A percentile compares a stretch with the other conserved stretches of the same genome.
Conservation (phyloP, 2,113 vertebrate species). For the Setophaga coronata region DNA sequence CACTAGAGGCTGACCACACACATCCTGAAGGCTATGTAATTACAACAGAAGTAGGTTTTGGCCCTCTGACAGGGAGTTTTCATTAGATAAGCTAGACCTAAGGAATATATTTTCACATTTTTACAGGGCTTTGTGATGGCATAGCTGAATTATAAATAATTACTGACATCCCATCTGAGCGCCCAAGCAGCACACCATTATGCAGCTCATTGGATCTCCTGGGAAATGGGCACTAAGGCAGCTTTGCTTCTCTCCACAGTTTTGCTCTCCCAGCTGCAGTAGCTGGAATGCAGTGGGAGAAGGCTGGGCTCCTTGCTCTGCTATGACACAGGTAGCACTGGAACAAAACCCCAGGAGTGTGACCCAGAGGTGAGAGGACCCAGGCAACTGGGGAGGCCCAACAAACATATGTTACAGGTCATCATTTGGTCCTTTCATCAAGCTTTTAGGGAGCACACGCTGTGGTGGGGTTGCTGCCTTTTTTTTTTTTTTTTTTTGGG, state of each 20-base stretch:
- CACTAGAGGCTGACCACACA: background rate
- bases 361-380: background rate
- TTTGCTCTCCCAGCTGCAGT: background rate
- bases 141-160: background rate
- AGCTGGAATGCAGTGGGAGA: background rate
- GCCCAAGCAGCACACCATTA: background rate
- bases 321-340: no score
- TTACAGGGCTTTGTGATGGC: background rate
- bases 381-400: background rate
- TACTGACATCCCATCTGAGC: background rate
- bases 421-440: background rate
- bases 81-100: background rate
- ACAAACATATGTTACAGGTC: background rate
- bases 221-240: background rate
- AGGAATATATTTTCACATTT: background rate
- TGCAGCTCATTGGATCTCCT: background rate
- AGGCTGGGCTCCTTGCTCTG: background rate
- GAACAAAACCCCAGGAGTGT: accelerated
- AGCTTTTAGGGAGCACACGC: background rate
- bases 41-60: background rate
- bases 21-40: background rate
- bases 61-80: background rate
- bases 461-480: background rate
- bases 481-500: accelerated
- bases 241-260: background rate